Evolutionary conservation across 2,797 vertebrate species (phyloP), one percentile per base, ranked within the genome.

Genomic region (Macrochelys suwanniensis): DNA sequence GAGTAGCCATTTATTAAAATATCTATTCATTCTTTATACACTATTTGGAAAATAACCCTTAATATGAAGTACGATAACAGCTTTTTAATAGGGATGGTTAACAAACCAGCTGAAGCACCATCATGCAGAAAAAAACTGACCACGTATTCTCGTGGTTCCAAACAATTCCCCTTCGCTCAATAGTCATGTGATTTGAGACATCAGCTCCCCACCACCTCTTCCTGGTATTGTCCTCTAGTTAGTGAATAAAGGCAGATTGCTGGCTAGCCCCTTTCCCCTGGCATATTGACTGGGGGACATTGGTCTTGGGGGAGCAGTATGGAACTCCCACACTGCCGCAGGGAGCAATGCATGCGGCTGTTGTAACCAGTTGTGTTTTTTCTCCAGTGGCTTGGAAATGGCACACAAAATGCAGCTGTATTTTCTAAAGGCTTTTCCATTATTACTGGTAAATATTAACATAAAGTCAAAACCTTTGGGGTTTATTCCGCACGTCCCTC

Each of bases 361-460:
- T 54, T 57, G 16, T 8, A 71, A 89, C 13, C 0, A 0, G 1
- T 31, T 71, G 37, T 42, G 11, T 1, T 76, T 94, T 94, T 80
- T 11, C 57, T 77, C 57, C 45, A 19, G 3, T 89, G 80, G 33
- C 65, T 23, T 68, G 74, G 56, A 76, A 33, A 80, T 12, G 23
- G 25, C 11, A 42, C 80, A 77, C 42, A 19, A 56, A 92, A 92
- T 89, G 89, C 10, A 85, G 49, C 31, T 77, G 47, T 68, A 3
- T 95, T 93, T 95, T 95, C 86, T 82, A 82, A 93, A 95, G 88
- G 49, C 16, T 56, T 74, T 82, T 21, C 74, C 86, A 26, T 84
- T 86, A 31, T 77, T 15, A 31, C 7, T 31, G 45, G 47, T 28
- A 84, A 87, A 94, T 93, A 95, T 88, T 94, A 90, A 90, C 0